Evolutionary conservation across 2,113 vertebrate genomes (phyloP).

Genomic region (Chaetorhynchus papuensis): DNA sequence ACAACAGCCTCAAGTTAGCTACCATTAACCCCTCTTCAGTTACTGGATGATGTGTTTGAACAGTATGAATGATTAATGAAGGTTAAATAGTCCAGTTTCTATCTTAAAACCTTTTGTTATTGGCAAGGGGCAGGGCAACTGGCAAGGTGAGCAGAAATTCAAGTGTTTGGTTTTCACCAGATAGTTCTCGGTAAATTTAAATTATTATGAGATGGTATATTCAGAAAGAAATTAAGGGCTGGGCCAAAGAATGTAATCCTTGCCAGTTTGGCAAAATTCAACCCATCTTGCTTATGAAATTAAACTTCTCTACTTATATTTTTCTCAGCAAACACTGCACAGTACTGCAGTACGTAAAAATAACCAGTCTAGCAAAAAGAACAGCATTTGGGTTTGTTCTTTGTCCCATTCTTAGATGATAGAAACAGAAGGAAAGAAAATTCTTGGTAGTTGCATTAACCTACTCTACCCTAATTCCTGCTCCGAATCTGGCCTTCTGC

Average conservation of each 20-base stretch:
- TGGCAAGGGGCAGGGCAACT: slow-evolving; percentile 65
- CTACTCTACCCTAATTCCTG: background rate
- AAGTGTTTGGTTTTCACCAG: slow-evolving; percentile 57
- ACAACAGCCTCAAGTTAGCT: slow-evolving; percentile 81
- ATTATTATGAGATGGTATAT: background rate
- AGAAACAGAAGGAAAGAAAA: background rate
- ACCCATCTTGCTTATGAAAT: background rate
- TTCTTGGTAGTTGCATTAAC: background rate
- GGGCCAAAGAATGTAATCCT: background rate
- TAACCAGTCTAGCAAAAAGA: background rate
- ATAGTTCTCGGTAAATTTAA: slow-evolving; percentile 38
- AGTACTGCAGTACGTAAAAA: background rate
- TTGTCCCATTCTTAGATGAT: background rate
- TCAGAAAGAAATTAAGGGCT: background rate
- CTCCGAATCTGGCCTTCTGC: background rate
- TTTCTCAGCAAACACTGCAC: background rate
- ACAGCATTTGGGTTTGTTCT: background rate
- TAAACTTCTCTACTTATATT: background rate
- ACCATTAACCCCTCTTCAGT: slow-evolving; percentile 85
- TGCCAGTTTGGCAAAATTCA: slow-evolving; percentile 13
- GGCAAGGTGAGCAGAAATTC: slow-evolving; percentile 67
- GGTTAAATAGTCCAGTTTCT: slow-evolving; percentile 85
- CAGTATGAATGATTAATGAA: slow-evolving; percentile 91
- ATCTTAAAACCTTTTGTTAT: slow-evolving; percentile 83
- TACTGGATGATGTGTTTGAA: slow-evolving; percentile 83